phyloP scores from a whole-genome alignment of 2,888 invertebrate genomes.

The Morpho achilles region DNA sequence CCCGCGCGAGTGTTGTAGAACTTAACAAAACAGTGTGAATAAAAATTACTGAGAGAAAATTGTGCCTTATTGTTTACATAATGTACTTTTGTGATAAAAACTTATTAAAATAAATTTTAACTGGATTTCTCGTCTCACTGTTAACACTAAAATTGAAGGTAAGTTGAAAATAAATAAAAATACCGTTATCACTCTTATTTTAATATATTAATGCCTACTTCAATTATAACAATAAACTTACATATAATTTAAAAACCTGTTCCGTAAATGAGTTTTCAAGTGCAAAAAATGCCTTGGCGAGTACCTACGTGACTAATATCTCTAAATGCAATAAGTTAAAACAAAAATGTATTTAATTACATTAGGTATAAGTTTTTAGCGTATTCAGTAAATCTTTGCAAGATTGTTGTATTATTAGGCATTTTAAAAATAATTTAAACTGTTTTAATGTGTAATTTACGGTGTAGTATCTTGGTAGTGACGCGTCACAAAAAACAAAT shows the following conservation, averaged over 20 bases:
- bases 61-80: constrained; percentile 51
- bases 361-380: not conserved
- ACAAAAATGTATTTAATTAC: not conserved
- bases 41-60: constrained; percentile 50
- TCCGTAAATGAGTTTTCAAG: not conserved
- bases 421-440: not conserved
- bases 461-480: constrained; percentile 12
- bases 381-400: not conserved
- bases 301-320: not conserved
- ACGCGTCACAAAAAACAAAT: constrained; percentile 50
- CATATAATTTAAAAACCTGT: not conserved
- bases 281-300: not conserved
- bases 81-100: constrained; percentile 46
- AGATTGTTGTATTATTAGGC: not conserved
- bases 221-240: no score
- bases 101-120: constrained; percentile 30
- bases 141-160: constrained; percentile 43
- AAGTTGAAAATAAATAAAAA: constrained; percentile 32
- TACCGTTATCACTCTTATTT: not conserved
- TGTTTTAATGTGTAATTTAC: not conserved
- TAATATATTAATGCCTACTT: not conserved
- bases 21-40: constrained; percentile 65
- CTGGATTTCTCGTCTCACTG: constrained; percentile 43
- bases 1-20: constrained; percentile 54
- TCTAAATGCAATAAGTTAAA: not conserved